Base-by-base conservation (phyloP, 2,113 vertebrate species). In the Vimba vimba region DNA sequence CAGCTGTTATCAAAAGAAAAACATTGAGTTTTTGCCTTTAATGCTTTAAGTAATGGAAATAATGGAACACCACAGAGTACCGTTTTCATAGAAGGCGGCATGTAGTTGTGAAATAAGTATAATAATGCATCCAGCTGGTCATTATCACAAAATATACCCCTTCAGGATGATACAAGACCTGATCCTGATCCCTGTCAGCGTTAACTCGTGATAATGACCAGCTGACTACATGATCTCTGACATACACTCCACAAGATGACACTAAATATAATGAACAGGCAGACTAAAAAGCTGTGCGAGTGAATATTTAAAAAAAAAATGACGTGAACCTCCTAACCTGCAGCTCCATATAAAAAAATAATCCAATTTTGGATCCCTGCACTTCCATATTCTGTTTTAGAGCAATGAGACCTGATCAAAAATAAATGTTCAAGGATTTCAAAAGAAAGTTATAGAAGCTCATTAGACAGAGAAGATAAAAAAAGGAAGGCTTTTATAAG, bases 341-440 rank as follows among this genome's bases (percentile, higher is more conserved):
- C 21, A 43, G 10, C 1, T 4, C 21, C 2, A 43, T 71, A 71
- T 71, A 0, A 43, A 43, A 71, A 71, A 71, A 71, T 11, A 39
- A 43, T 71, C 33, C 0, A 23, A 71, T 71, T 43, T 71, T 23
- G 68, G 68, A 69, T 69, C 19, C 68, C 10, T 71, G 68, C 36
- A 71, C 68, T 69, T 69, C 66, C 43, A 2, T 43, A 71, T 71
- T 71, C 68, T 71, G 68, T 43, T 71, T 71, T 71, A 71, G 68
- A 43, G 19, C 36, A 1, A 23, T 12, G 36, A 71, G 33, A 43
- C 11, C 36, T 43, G 68, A 43, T 71, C 19, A 71, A 43, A 43
- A 71, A 43, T 36, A 71, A 21, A 39, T 39, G 33, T 39, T 39
- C 33, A 23, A 39, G 8, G 68, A 5, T 39, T 43, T 71, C 36